Percentiles rank a stretch among this genome's conserved stretches.
These are phyloP conservation scores for Byasa hedistus DNA, from an alignment of 2,888 invertebrate genomes.

Conservation along the genomic window DNA sequence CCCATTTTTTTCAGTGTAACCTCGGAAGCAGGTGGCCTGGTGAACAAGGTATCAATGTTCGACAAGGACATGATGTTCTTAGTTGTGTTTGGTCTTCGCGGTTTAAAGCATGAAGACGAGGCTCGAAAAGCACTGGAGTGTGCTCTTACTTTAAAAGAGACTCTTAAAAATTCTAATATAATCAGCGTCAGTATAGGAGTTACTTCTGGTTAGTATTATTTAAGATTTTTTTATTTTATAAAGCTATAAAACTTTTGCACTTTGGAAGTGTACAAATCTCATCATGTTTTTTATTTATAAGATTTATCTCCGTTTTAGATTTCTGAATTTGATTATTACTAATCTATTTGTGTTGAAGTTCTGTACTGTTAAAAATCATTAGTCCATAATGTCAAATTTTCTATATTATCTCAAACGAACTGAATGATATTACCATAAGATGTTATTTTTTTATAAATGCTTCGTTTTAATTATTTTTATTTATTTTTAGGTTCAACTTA, in stretches of 20 bases:
- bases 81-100: slow-evolving; percentile 86
- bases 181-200: slow-evolving; percentile 82
- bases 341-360: too few species aligned
- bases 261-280: too few species aligned
- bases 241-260: too few species aligned
- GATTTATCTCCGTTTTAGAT: too few species aligned
- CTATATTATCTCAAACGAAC: too few species aligned
- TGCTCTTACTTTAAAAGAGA: slow-evolving; percentile 76
- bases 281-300: too few species aligned
- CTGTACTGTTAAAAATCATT: too few species aligned
- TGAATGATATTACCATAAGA: not conserved
- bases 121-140: slow-evolving; percentile 83
- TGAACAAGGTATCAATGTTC: slow-evolving; percentile 84
- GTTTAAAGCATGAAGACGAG: slow-evolving; percentile 84
- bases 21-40: slow-evolving; percentile 77
- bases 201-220: slow-evolving; percentile 77
- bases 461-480: not conserved
- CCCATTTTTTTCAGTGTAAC: slow-evolving; percentile 57
- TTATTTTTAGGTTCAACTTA: slow-evolving; percentile 80
- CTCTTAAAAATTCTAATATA: slow-evolving; percentile 69
- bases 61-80: slow-evolving; percentile 87
- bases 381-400: too few species aligned
- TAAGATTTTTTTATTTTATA: not conserved
- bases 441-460: not conserved
- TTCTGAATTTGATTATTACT: too few species aligned